Conservation (phyloP, 1,140 invertebrate species). For the Cyrtorhinus lividipennis region DNA sequence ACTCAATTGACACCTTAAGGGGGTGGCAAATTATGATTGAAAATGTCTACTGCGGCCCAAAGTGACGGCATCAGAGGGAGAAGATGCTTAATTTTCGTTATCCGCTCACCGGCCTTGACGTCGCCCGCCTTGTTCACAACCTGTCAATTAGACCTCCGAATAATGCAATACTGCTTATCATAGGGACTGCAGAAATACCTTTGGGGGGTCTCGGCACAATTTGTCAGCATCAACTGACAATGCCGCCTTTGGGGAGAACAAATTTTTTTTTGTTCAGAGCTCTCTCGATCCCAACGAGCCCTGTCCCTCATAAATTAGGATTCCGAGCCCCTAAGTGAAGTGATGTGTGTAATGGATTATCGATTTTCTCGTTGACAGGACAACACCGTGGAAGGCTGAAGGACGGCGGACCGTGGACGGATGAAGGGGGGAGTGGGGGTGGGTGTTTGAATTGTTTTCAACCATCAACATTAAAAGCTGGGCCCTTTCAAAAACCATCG, state of each 20-base stretch:
- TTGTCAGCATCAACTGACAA: slow-evolving; percentile 7
- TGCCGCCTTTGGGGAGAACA: neutral
- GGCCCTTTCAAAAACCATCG: neutral
- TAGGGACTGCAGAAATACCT: neutral
- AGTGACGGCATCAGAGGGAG: too few species aligned
- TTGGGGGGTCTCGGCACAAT: neutral
- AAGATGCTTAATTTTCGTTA: too few species aligned
- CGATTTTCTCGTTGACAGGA: neutral
- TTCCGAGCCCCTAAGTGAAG: neutral
- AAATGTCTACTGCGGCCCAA: too few species aligned
- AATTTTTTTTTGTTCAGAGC: neutral
- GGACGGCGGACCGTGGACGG: too few species aligned
- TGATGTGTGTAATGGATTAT: slow-evolving; percentile 1
- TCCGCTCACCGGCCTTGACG: too few species aligned
- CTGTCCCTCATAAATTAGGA: slow-evolving; percentile 1
- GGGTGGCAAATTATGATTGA: too few species aligned
- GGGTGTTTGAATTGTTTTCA: neutral
- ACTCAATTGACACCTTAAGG: too few species aligned
- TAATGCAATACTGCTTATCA: neutral
- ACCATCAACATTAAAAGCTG: neutral
- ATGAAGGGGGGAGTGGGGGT: neutral
- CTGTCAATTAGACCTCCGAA: neutral
- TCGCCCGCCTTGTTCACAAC: neutral
- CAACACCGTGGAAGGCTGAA: too few species aligned
- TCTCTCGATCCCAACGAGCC: neutral